Conservation (phyloP, 1,140 invertebrate species). For the Metaphire vulgaris region DNA sequence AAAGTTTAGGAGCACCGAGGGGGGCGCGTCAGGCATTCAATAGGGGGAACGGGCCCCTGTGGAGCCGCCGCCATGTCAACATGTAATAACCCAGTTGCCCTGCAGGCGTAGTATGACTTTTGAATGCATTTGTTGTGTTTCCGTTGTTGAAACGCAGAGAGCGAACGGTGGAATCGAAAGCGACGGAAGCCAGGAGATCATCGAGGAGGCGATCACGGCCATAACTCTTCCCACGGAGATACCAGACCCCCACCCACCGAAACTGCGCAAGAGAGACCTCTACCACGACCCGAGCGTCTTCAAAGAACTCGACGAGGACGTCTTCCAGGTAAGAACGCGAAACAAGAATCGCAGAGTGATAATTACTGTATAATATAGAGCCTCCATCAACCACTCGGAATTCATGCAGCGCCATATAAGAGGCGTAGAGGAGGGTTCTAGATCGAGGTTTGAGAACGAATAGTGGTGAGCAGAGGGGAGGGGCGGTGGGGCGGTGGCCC, state of each 20-base stretch:
- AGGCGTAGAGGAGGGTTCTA: not conserved
- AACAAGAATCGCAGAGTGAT: not conserved
- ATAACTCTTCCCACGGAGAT: conserved; percentile 57
- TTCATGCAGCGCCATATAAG: not conserved
- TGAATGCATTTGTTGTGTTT: too few relatives aligned
- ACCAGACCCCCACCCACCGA: conserved; percentile 80
- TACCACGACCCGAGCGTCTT: conserved; percentile 90
- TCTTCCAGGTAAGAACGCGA: conserved; percentile 71
- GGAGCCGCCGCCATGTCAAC: too few relatives aligned
- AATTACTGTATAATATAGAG: not conserved
- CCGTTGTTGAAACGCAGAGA: too few relatives aligned
- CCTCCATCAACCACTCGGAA: not conserved
- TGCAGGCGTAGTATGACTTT: too few relatives aligned
- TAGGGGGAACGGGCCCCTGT: too few relatives aligned
- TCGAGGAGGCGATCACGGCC: not conserved
- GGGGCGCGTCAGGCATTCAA: too few relatives aligned
- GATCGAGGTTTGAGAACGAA: not conserved
- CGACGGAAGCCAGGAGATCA: not conserved
- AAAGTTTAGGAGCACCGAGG: too few relatives aligned
- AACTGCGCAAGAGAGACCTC: conserved; percentile 86
- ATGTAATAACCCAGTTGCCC: too few relatives aligned
- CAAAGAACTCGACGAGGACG: conserved; percentile 88
- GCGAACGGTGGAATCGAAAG: not conserved
- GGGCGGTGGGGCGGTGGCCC: too few relatives aligned
- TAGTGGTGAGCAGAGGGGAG: not conserved